Evolutionary conservation across 1,140 invertebrate species (phyloP).

Genomic region (Drosophila auraria): DNA sequence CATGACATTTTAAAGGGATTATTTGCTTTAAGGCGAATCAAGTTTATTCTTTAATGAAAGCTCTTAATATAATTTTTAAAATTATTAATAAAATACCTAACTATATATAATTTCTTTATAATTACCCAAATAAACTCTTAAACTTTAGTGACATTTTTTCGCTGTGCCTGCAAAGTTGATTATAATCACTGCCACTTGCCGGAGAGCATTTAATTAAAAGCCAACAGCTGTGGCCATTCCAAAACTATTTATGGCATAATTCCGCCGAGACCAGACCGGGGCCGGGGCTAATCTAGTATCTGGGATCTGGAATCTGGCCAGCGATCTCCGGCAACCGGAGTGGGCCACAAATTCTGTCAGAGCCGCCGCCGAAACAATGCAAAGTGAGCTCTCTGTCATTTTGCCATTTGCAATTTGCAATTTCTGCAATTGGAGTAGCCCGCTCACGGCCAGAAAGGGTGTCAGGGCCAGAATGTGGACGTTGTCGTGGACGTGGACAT

Average conservation of each 20-base stretch:
- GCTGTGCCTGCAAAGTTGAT: slow-evolving; percentile 22
- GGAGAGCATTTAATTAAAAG: slow-evolving; percentile 66
- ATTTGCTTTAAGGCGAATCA: too few species aligned
- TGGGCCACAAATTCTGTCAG: slow-evolving; percentile 65
- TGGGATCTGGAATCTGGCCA: slow-evolving; percentile 32
- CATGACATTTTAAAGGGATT: too few species aligned
- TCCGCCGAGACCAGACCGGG: slow-evolving; percentile 27
- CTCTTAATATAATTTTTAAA: too few species aligned
- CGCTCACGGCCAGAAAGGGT: slow-evolving; percentile 35
- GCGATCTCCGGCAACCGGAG: slow-evolving; percentile 26
- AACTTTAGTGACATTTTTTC: neutral
- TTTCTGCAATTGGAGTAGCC: slow-evolving; percentile 65
- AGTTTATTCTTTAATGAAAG: too few species aligned
- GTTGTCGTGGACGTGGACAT: neutral
- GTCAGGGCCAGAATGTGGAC: slow-evolving; percentile 41
- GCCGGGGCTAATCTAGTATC: slow-evolving; percentile 17
- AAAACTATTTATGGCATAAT: slow-evolving; percentile 60
- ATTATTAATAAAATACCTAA: too few species aligned
- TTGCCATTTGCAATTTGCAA: slow-evolving; percentile 72
- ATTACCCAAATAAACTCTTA: neutral
- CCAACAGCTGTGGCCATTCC: slow-evolving; percentile 52
- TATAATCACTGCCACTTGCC: slow-evolving; percentile 65
- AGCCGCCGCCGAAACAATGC: slow-evolving; percentile 54
- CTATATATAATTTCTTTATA: too few species aligned
- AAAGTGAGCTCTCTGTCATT: slow-evolving; percentile 54